Evolutionary conservation across 1,140 invertebrate species (phyloP), one percentile per base, ranked within the genome.

Genomic region (Phymorhynchus buccinoides): DNA sequence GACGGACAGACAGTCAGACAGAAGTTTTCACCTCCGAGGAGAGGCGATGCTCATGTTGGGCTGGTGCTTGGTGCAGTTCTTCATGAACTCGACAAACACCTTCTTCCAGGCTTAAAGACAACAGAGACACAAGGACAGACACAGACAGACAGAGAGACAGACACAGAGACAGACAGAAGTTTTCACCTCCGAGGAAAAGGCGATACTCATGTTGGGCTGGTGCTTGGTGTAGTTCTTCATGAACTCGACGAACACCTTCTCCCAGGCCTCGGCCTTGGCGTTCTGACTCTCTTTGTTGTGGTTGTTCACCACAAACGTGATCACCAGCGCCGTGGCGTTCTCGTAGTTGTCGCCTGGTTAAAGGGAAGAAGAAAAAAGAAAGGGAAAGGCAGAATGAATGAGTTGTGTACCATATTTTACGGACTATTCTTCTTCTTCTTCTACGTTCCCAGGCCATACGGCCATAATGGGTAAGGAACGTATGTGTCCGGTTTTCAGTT

Each of bases 71-170:
- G 94, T 80, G 42, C 94, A 99, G 86, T 97, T 96, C 91, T 96
- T 95, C 96, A 99, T 96, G 90, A 97, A 98, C 9, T 95, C 93
- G 3, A 99, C 94, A 92, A 96, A 98, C 93, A 94, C 95, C 86
- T 96, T 94, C 93, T 99, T 99, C 99, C 99, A 99, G 86, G 96
- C 95, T 90, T 96, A n/a, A n/a, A n/a, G n/a, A n/a, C n/a, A n/a
- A n/a, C n/a, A n/a, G n/a, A n/a, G n/a, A n/a, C 94, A 0, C 48
- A 52, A 52, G 22, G 12, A 52, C 22, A 18, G 12, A 52, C 48
- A 52, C 12, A 52, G 48, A 2, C 22, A 52, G 12, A 52, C 22
- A 52, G 0, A 52, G 12, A 14, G 48, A 52, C 22, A 14, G 48
- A 52, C 22, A 52, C 48, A 52, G 0, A 52, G 48, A 52, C 48